Evolutionary conservation across 2,113 vertebrate genomes (phyloP), one percentile per base, ranked within the genome.

Genomic region (Arvicanthis niloticus): DNA sequence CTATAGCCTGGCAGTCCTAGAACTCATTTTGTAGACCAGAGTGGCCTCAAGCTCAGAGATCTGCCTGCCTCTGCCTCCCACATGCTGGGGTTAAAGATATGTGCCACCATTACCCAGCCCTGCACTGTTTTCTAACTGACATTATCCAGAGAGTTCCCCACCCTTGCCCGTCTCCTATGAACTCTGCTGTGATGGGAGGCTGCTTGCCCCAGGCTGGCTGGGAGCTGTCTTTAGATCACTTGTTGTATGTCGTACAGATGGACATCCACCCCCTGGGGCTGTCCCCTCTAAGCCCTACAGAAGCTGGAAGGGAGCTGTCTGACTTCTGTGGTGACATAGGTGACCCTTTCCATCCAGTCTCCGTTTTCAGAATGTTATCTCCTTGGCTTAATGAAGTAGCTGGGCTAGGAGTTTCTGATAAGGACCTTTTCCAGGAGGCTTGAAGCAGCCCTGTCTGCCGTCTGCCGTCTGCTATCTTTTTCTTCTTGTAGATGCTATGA

Each of bases 181-280:
- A 1, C 1, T 0, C 9, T 5, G 2, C 53, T 0, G 22, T 0
- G 0, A 31, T 0, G 65, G 4, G 34, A 42, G 37, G 34, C 53
- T 7, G 42, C 5, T 1, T 1, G 40, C 8, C 1, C 48, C 24
- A 45, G 11, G 24, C 34, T 34, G 51, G 11, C 24, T 6, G 10
- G 8, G 22, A 1, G 16, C 62, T 19, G 26, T 19, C 22, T 13
- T 51, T n/a, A 12, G 37, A 19, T 21, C n/a, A 26, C 0, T 8
- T 24, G 2, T 8, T 16, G 15, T 13, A 5, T 12, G 34, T 21
- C 8, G 17, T 22, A 0, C 17, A 42, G 1, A 8, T 5, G 9
- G 40, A 1, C 0, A 0, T 16, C 21, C 4, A 7, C 24, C 2
- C 19, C 19, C 70, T n/a, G 34, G 12, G 3, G 3, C 19, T n/a